Base-by-base conservation (phyloP, 2,113 vertebrate genomes). In the Ceyx melanurus region DNA sequence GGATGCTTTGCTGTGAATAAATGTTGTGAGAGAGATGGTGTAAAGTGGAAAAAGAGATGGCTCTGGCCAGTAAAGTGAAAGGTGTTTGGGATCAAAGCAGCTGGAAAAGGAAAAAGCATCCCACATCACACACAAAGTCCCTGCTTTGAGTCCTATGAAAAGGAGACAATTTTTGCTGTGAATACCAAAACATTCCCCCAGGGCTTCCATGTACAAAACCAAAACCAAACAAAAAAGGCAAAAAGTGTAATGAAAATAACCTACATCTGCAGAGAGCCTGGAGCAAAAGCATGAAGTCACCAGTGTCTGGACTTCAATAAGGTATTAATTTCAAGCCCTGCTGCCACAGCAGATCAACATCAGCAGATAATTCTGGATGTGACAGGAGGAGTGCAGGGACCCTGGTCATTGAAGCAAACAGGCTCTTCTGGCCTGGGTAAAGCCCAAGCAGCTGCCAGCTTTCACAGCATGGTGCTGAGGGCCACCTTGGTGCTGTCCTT, bases 331-430 rank as follows among this genome's bases (percentile, higher is more conserved):
- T 74, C 79, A 82, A 68, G 37, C 56, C n/a, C 31, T 2, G 3
- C 48, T 83, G 66, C 37, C 65, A 16, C 22, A 11, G 26, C 23
- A 28, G 22, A 57, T 19, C 0, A 25, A 31, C 66, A 62, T 60
- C 58, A 65, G 57, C 33, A 72, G 45, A 20, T 35, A 79, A 66
- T 42, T 79, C 76, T 56, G 76, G 57, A 37, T n/a, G 56, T 9
- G 37, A 28, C 37, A 71, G 80, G 33, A 71, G 19, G 58, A 83
- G 46, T 0, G 1, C 15, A 29, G 70, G 45, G 29, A 67, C n/a
- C 40, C 23, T 8, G 37, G 12, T 7, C 6, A 31, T 10, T 1
- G 0, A 35, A 33, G 23, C 2, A 0, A 58, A 35, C 23, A 35
- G 2, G 6, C 15, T 48, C 56, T 54, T 71, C 25, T 61, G 1